Evolutionary conservation across 2,113 vertebrate genomes (phyloP), one percentile per base, ranked within the genome.

Genomic region (Sander vitreus): DNA sequence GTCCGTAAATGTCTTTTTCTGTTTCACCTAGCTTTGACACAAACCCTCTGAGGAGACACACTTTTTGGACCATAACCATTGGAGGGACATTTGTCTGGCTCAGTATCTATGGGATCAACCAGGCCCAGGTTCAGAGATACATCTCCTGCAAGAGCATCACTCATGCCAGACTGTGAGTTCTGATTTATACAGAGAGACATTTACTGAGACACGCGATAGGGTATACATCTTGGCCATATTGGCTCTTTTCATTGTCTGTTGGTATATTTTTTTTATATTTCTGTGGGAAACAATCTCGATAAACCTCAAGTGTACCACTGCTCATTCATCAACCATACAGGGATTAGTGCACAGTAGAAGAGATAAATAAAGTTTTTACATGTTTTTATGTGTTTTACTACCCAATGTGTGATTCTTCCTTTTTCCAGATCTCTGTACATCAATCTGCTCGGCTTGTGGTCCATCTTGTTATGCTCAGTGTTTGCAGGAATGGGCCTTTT

Each of bases 41-140:
- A 3, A 97, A 94, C 80, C 98, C 98, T 82, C 88, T 98, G 85
- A 96, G 95, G 88, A 96, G 97, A 80, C 96, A 99, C 83, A 98
- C 97, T 0, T 99, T 99, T 92, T 99, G 98, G 98, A 99, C 97
- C 0, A 92, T 98, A 74, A 16, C 95, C 39, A 77, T 98, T 30
- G 98, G 98, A 45, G 97, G 97, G 23, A 94, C 96, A 19, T 98
- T 98, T 86, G 94, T 96, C 0, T 99, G 97, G 97, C 92, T 95
- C 71, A 85, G 95, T 45, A 93, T 99, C 81, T 99, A 98, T 0
- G 97, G 97, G 1, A 88, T 97, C 88, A 99, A 98, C 92, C 98
- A 99, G 76, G 96, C 97, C 36, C 98, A 99, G 93, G 97, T 99
- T 73, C 98, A 99, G 89, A 95, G 98, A 95, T 99, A 98, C 83